Evolutionary conservation across 2,888 invertebrate species (phyloP).

Genomic region (Penaeus monodon): DNA sequence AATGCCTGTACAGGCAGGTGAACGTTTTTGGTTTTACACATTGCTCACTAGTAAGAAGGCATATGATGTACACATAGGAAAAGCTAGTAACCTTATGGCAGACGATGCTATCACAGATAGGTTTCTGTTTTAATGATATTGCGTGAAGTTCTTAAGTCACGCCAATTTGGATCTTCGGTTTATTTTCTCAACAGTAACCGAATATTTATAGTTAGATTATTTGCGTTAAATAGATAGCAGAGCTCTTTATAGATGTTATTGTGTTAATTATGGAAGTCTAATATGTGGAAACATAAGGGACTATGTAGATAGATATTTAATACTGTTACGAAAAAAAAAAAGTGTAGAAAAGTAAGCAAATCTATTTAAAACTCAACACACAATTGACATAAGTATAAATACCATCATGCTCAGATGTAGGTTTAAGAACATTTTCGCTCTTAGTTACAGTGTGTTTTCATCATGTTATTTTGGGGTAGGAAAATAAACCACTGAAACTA

Average conservation of each 20-base stretch:
- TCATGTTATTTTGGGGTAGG: constrained; percentile 33
- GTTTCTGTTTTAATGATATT: constrained; percentile 10
- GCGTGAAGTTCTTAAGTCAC: constrained; percentile 2
- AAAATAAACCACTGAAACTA: constrained; percentile 45
- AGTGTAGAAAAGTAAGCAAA: constrained; percentile 56
- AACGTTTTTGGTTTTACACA: constrained; percentile 48
- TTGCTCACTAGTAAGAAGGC: constrained; percentile 60
- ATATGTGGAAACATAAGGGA: constrained; percentile 46
- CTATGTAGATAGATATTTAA: constrained; percentile 58
- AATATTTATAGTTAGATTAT: constrained; percentile 46
- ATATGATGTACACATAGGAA: constrained; percentile 58
- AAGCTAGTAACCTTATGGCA: constrained; percentile 36
- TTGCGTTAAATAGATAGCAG: constrained; percentile 50
- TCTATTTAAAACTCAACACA: constrained; percentile 57
- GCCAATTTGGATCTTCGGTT: constrained; percentile 10
- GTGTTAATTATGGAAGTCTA: constrained; percentile 45
- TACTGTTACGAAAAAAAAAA: constrained; percentile 56
- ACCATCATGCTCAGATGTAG: constrained; percentile 58
- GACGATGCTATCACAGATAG: constrained; percentile 49
- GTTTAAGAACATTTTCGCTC: constrained; percentile 50
- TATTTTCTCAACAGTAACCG: constrained; percentile 16
- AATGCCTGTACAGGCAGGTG: constrained; percentile 42
- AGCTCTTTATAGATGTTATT: constrained; percentile 55
- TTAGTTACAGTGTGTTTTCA: constrained; percentile 41
- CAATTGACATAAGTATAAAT: constrained; percentile 50